phyloP scores from a whole-genome alignment of 2,797 vertebrate genomes.

The Tadarida brasiliensis region DNA sequence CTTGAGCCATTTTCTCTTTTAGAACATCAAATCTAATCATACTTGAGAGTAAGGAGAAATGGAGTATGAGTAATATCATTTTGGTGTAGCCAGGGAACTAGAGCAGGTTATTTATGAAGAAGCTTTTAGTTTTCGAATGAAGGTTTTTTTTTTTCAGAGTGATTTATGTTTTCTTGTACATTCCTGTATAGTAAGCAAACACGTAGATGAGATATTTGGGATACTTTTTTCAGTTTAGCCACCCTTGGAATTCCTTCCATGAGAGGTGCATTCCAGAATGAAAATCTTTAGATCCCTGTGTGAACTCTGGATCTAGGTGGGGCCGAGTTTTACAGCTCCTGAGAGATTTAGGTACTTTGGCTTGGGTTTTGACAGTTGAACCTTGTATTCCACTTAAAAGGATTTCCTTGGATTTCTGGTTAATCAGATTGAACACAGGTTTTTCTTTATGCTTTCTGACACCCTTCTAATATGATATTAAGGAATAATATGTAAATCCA shows the following conservation, averaged over 20 bases:
- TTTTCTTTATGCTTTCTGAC: neutral
- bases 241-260: neutral
- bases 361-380: neutral
- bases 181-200: slow-evolving; percentile 26
- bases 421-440: neutral
- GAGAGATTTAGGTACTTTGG: neutral
- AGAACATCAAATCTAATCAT: neutral
- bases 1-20: slow-evolving; percentile 21
- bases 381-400: neutral
- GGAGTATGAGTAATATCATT: neutral
- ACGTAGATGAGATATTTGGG: neutral
- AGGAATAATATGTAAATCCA: neutral
- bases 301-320: neutral
- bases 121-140: neutral
- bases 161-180: slow-evolving; percentile 12
- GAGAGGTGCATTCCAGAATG: neutral
- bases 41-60: neutral
- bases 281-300: neutral
- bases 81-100: neutral
- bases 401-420: neutral
- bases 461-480: neutral
- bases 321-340: neutral
- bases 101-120: neutral
- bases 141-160: slow-evolving; percentile 49
- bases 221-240: slow-evolving; percentile 12